Evolutionary conservation across 2,797 vertebrate species (phyloP).

Genomic region (Sebastolobus altivelis): DNA sequence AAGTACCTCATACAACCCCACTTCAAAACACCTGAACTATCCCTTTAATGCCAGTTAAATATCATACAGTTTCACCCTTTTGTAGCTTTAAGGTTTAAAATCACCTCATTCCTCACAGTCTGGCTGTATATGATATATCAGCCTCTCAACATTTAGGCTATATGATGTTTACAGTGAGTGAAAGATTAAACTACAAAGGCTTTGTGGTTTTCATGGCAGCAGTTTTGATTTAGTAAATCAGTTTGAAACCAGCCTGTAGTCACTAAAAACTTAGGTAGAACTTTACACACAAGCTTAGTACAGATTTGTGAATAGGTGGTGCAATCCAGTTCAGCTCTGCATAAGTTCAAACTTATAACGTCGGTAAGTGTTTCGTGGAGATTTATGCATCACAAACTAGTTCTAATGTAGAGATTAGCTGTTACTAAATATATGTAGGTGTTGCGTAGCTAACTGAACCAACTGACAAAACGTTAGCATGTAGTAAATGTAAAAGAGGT

Average conservation of each 20-base stretch:
- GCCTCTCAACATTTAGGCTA: background rate
- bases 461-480: too few species aligned
- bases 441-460: too few species aligned
- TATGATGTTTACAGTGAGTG: background rate
- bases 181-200: too few species aligned
- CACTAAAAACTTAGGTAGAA: background rate
- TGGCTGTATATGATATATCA: too few species aligned
- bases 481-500: too few species aligned
- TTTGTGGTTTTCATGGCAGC: too few species aligned
- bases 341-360: background rate
- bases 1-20: too few species aligned
- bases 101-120: too few species aligned
- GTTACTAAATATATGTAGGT: too few species aligned
- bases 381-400: too few species aligned
- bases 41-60: background rate
- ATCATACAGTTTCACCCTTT: background rate
- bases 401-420: too few species aligned
- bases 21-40: too few species aligned
- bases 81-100: background rate
- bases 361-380: background rate
- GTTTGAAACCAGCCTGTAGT: background rate
- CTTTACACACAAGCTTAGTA: background rate
- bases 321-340: background rate
- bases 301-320: background rate
- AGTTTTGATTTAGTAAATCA: background rate